phyloP scores from a whole-genome alignment of 1,140 invertebrate species.

The Drosophila orosa region DNA sequence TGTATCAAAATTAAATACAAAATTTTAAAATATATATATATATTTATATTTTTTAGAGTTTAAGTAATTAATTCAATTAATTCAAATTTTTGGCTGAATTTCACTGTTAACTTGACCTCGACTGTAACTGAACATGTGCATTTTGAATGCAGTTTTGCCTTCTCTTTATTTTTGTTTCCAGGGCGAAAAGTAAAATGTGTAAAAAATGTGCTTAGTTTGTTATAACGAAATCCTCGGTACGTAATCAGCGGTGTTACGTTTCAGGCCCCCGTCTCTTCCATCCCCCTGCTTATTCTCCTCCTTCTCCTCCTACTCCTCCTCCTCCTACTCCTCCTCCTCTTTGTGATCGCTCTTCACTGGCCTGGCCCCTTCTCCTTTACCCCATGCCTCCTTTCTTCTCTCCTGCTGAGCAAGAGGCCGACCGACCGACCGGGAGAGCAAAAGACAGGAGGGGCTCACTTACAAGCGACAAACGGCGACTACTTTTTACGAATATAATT shows the following conservation, averaged over 20 bases:
- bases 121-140: not conserved
- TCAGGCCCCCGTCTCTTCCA: slow-evolving; percentile 7
- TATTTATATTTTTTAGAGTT: not conserved
- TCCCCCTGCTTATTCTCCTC: not conserved
- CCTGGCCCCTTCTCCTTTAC: slow-evolving; percentile 6
- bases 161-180: slow-evolving; percentile 12
- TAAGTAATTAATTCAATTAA: not conserved
- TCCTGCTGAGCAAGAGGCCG: slow-evolving; percentile 33
- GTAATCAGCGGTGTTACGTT: slow-evolving; percentile 61
- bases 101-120: slow-evolving; percentile 3
- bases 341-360: slow-evolving; percentile 5
- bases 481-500: slow-evolving; percentile 79
- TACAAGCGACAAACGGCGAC: slow-evolving; percentile 53
- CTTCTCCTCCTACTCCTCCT: slow-evolving; percentile 5
- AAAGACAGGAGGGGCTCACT: slow-evolving; percentile 39
- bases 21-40: not conserved
- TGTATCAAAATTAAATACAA: not conserved
- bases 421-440: slow-evolving; percentile 13
- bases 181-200: slow-evolving; percentile 34
- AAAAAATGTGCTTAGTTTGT: slow-evolving; percentile 59
- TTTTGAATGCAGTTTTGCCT: slow-evolving; percentile 13
- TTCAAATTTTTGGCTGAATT: not conserved
- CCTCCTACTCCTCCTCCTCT: not conserved
- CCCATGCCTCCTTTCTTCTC: slow-evolving; percentile 21
- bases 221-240: slow-evolving; percentile 53